Conservation (phyloP, 2,113 vertebrate genomes). For the Trochalopteron elliotii region DNA sequence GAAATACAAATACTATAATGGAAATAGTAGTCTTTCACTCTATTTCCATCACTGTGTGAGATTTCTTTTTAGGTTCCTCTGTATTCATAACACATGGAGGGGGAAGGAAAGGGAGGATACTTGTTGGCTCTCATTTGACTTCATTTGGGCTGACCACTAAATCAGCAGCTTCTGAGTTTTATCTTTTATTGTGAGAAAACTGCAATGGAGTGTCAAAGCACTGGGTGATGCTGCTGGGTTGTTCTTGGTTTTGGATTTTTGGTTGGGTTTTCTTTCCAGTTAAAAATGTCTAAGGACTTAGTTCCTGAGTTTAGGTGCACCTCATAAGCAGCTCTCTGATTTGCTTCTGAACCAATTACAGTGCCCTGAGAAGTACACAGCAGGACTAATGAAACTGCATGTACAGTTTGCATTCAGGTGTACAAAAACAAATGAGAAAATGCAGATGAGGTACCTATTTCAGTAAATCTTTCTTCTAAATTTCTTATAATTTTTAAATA, state of each 20-base stretch:
- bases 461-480: background rate
- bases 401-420: background rate
- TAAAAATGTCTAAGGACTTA: background rate
- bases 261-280: background rate
- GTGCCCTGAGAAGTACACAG: background rate
- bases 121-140: background rate
- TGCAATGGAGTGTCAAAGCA: background rate
- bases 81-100: background rate
- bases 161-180: background rate
- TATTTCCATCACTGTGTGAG: background rate
- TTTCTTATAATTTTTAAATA: background rate
- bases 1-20: background rate
- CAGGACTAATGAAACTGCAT: background rate
- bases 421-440: conserved; percentile 1
- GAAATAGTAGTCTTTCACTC: background rate
- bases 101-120: background rate
- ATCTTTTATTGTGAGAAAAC: background rate
- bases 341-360: background rate
- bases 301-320: background rate
- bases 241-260: background rate
- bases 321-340: background rate
- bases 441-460: background rate
- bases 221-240: background rate
- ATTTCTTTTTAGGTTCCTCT: background rate
- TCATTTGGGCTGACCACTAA: background rate